These are phyloP conservation scores for Microcebus griseorufus DNA, from an alignment of 2,113 vertebrate genomes.

Conservation along the genomic window DNA sequence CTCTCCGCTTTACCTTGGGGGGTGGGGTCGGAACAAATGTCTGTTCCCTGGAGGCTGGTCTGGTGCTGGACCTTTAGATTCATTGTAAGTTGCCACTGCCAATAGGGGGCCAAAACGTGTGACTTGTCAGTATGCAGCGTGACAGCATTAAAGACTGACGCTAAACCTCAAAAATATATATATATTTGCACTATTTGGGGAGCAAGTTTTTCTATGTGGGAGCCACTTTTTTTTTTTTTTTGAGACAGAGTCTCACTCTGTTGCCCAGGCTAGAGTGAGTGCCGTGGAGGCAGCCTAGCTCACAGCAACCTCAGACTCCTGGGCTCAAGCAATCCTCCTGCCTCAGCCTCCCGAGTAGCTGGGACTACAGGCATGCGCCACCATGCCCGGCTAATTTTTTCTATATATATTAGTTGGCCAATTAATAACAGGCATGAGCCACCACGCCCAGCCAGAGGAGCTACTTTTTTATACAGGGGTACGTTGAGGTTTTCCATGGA, in stretches of 20 bases:
- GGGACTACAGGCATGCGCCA: too few species aligned
- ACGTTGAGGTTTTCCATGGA: slow-evolving; percentile 54
- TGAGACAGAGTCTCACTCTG: too few species aligned
- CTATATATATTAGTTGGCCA: too few species aligned
- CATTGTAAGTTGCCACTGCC: slow-evolving; percentile 77
- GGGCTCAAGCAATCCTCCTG: too few species aligned
- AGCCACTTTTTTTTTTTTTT: slow-evolving; percentile 33
- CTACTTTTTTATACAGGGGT: slow-evolving; percentile 41
- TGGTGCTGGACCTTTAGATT: slow-evolving; percentile 62
- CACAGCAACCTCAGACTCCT: too few species aligned
- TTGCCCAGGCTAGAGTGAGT: too few species aligned
- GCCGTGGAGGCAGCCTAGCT: too few species aligned
- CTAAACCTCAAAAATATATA: slow-evolving; percentile 37
- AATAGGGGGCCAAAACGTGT: slow-evolving; percentile 63
- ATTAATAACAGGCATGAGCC: too few species aligned
- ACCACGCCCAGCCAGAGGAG: too few species aligned
- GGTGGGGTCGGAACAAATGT: neutral
- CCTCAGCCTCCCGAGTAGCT: too few species aligned
- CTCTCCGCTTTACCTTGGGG: neutral
- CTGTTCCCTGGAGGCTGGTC: slow-evolving; percentile 50
- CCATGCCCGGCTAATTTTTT: too few species aligned
- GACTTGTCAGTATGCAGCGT: slow-evolving; percentile 70
- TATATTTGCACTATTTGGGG: slow-evolving; percentile 87
- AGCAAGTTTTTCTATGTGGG: slow-evolving; percentile 83
- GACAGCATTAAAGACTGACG: slow-evolving; percentile 77